A percentile compares a stretch with the other conserved stretches of the same genome.
Conservation (phyloP, 2,797 vertebrate species). For the Philypnodon macrostomus region DNA sequence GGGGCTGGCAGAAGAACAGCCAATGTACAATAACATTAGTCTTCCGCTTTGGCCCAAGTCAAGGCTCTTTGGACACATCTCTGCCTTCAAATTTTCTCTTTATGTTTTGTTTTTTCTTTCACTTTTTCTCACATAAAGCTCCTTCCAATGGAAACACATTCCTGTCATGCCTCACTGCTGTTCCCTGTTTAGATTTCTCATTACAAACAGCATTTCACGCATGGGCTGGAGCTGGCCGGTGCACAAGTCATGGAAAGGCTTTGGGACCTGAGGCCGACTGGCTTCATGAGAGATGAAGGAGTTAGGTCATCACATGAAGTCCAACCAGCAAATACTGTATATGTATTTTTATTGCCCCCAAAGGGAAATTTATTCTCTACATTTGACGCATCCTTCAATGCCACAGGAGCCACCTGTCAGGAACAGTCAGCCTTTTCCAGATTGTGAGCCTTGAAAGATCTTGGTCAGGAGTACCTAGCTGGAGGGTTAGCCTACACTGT, state of each 20-base stretch:
- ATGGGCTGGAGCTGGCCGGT: slow-evolving; percentile 78
- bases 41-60: slow-evolving; percentile 88
- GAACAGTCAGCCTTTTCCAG: too few species aligned
- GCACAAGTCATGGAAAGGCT: slow-evolving; percentile 70
- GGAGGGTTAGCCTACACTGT: too few species aligned
- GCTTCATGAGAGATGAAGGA: slow-evolving; percentile 38
- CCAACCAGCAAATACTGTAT: slow-evolving; percentile 19
- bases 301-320: slow-evolving; percentile 18
- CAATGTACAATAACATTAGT: slow-evolving; percentile 97
- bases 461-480: too few species aligned
- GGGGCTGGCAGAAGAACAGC: slow-evolving; percentile 88
- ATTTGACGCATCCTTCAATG: too few species aligned
- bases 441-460: too few species aligned
- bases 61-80: slow-evolving; percentile 67
- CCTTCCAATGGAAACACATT: slow-evolving; percentile 98
- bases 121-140: slow-evolving; percentile 76
- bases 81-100: slow-evolving; percentile 78
- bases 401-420: too few species aligned
- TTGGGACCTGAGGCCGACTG: slow-evolving; percentile 43
- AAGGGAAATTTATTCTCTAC: too few species aligned
- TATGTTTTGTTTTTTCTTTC: slow-evolving; percentile 68
- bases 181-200: slow-evolving; percentile 97
- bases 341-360: too few species aligned
- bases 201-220: slow-evolving; percentile 91
- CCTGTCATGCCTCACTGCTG: slow-evolving; percentile 96